A percentile compares a stretch with the other conserved stretches of the same genome.
These are phyloP conservation scores for Habropoda laboriosa DNA, from an alignment of 1,140 invertebrate genomes.

Conservation along the genomic window DNA sequence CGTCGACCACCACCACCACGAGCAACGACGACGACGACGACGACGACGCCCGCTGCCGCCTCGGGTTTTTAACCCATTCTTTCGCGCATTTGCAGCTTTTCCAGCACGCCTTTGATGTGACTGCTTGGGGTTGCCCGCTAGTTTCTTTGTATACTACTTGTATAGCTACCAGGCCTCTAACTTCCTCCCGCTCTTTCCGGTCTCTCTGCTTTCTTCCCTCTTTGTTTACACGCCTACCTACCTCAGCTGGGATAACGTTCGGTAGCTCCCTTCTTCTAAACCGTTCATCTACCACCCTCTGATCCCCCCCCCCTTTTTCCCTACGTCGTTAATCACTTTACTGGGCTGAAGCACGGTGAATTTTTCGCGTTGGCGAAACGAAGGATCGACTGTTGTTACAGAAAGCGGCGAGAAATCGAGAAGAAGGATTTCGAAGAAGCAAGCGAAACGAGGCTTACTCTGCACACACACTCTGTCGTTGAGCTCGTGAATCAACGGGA, in stretches of 20 bases:
- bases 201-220: conserved; percentile 41
- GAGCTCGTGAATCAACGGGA: neutral
- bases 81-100: conserved; percentile 66
- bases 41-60: conserved; percentile 26
- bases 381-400: too few relatives aligned
- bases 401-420: conserved; percentile 1
- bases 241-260: conserved; percentile 61
- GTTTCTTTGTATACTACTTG: conserved; percentile 34
- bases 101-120: conserved; percentile 64
- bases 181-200: conserved; percentile 42
- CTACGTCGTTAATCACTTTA: conserved; percentile 61
- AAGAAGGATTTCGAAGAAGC: neutral
- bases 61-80: conserved; percentile 72
- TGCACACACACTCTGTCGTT: neutral
- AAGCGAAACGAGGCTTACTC: neutral
- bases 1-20: neutral
- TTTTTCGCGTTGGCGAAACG: too few relatives aligned
- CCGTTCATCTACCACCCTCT: conserved; percentile 6
- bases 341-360: too few relatives aligned
- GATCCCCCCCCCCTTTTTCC: neutral
- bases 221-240: conserved; percentile 69
- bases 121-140: conserved; percentile 42
- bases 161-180: neutral
- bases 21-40: neutral
- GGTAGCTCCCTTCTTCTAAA: conserved; percentile 16